Conservation (phyloP, 2,113 vertebrate genomes). For the Kryptolebias marmoratus region DNA sequence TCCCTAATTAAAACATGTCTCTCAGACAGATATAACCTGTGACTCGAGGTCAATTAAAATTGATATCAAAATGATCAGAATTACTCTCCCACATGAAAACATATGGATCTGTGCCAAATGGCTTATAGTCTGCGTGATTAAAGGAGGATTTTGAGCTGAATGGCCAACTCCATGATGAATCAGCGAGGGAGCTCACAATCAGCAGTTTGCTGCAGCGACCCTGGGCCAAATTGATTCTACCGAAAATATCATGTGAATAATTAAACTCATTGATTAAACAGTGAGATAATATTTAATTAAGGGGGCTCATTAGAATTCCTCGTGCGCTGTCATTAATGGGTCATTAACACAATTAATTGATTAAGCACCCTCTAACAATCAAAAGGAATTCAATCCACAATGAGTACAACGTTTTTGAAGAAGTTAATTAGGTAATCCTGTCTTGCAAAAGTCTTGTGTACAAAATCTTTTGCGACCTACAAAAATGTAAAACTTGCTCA, state of each 20-base stretch:
- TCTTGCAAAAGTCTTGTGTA: constrained; percentile 57
- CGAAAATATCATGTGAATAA: constrained; percentile 84
- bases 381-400: constrained; percentile 80
- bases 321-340: constrained; percentile 75
- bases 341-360: constrained; percentile 85
- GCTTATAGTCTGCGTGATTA: constrained; percentile 66
- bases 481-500: constrained; percentile 62
- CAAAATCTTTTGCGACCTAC: constrained; percentile 59
- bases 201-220: constrained; percentile 65
- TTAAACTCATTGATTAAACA: constrained; percentile 84
- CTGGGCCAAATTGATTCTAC: constrained; percentile 73
- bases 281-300: constrained; percentile 87
- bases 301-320: constrained; percentile 81
- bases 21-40: constrained; percentile 72
- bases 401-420: constrained; percentile 79
- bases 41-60: constrained; percentile 70
- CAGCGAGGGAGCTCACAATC: constrained; percentile 62
- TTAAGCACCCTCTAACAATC: constrained; percentile 78
- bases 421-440: constrained; percentile 81
- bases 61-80: constrained; percentile 77
- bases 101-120: constrained; percentile 72
- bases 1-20: constrained; percentile 72
- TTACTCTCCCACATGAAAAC: constrained; percentile 59
- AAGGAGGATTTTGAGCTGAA: constrained; percentile 75
- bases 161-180: constrained; percentile 74